These are phyloP conservation scores for Labeo calbasu DNA, from an alignment of 2,797 vertebrate species.

Conservation along the genomic window DNA sequence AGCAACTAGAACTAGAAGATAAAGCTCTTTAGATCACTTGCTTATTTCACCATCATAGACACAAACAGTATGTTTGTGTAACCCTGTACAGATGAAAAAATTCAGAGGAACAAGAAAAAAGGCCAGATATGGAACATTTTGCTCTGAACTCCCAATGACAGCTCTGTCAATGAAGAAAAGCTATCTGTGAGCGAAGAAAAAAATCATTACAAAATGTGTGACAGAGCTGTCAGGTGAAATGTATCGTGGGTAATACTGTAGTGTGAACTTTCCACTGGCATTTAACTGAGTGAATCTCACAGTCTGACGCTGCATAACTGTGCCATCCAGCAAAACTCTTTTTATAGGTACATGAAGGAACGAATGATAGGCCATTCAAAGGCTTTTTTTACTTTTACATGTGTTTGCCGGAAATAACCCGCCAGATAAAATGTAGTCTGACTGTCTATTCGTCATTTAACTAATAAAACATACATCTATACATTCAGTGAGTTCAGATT, in stretches of 20 bases:
- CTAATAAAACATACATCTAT: background rate
- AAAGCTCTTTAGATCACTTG: background rate
- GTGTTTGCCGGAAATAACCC: background rate
- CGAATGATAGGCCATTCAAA: background rate
- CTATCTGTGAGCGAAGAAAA: conserved; percentile 25
- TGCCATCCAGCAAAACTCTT: conserved; percentile 1
- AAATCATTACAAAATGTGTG: conserved; percentile 14
- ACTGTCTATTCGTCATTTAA: background rate
- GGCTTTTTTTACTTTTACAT: background rate
- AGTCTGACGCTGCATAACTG: conserved; percentile 1
- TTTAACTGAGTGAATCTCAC: conserved; percentile 15
- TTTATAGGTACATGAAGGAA: background rate
- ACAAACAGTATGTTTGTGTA: background rate
- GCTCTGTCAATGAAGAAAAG: conserved; percentile 41
- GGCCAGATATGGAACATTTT: background rate
- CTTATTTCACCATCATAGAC: conserved; percentile 2
- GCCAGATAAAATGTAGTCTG: background rate
- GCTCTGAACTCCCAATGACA: conserved; percentile 26
- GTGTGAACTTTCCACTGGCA: conserved; percentile 24
- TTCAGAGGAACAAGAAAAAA: background rate
- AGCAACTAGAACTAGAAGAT: background rate
- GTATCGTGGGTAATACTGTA: conserved; percentile 26
- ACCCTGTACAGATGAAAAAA: background rate
- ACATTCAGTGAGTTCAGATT: background rate
- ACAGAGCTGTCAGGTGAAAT: conserved; percentile 39